Evolutionary conservation across 2,797 vertebrate species (phyloP).

Genomic region (Sebastes kiyomatsui): DNA sequence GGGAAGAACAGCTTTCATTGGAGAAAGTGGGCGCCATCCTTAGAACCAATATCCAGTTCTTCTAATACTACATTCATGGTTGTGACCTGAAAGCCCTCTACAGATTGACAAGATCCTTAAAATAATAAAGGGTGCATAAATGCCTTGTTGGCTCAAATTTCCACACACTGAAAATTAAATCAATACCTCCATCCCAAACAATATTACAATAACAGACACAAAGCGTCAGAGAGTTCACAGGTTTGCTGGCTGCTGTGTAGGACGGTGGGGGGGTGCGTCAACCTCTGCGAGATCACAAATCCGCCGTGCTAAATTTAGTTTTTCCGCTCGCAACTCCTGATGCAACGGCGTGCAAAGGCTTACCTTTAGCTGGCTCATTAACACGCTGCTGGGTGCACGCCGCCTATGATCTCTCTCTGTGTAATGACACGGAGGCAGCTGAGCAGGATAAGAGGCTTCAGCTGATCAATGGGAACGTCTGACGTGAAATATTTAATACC

Average conservation of each 20-base stretch:
- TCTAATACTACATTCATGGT: not conserved
- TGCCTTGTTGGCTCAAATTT: not conserved
- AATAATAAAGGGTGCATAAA: not conserved
- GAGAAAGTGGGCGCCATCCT: not conserved
- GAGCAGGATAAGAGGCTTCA: slow-evolving; percentile 49
- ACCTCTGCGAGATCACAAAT: slow-evolving; percentile 20
- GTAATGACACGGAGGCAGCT: slow-evolving; percentile 48
- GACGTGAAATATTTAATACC: slow-evolving; percentile 46
- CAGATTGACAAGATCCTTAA: not conserved
- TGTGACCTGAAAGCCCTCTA: not conserved
- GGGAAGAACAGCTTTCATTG: not conserved
- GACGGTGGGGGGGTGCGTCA: not conserved
- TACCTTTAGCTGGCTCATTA: slow-evolving; percentile 59
- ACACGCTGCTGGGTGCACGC: slow-evolving; percentile 34
- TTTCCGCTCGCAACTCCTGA: slow-evolving; percentile 29
- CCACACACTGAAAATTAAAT: not conserved
- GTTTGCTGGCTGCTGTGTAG: not conserved
- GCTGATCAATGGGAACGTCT: slow-evolving; percentile 53
- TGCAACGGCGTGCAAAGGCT: slow-evolving; percentile 28
- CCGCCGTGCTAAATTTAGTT: slow-evolving; percentile 41
- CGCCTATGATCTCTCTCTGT: slow-evolving; percentile 51
- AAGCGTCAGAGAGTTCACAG: not conserved
- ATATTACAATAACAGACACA: not conserved
- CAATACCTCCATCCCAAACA: not conserved
- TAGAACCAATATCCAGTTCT: not conserved